These are phyloP conservation scores for Scaptomyza reducta DNA, from an alignment of 2,888 invertebrate species.

Conservation along the genomic window DNA sequence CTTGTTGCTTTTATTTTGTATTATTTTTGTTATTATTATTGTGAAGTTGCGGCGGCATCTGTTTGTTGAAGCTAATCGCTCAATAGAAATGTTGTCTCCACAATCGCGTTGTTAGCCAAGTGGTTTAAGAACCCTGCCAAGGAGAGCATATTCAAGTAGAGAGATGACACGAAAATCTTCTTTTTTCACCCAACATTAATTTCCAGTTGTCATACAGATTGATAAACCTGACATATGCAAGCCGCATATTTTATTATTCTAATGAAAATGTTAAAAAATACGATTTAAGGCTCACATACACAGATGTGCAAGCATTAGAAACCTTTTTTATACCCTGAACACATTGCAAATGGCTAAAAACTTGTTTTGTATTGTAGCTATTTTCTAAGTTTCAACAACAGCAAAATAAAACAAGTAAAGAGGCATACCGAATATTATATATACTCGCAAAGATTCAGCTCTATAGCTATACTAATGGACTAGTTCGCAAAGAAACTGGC, in stretches of 20 bases:
- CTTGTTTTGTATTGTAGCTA: no score
- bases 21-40: neutral
- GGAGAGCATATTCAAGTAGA: constrained; percentile 1
- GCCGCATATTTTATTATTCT: neutral
- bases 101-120: constrained; percentile 26
- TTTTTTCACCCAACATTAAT: neutral
- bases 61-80: constrained; percentile 32
- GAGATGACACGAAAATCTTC: neutral
- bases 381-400: no score
- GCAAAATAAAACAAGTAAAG: no score
- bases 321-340: no score
- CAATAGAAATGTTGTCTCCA: constrained; percentile 48
- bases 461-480: no score
- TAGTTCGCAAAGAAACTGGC: no score
- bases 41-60: constrained; percentile 47
- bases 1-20: neutral
- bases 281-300: no score
- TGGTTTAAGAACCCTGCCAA: constrained; percentile 13
- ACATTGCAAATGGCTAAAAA: no score
- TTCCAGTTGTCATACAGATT: neutral
- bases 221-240: neutral
- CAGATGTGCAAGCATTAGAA: no score
- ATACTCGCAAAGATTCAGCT: no score
- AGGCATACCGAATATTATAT: no score
- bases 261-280: no score